Percentiles rank a stretch among this genome's conserved stretches.
These are phyloP conservation scores for Morpho helenor DNA, from an alignment of 2,888 invertebrate genomes.

Conservation along the genomic window DNA sequence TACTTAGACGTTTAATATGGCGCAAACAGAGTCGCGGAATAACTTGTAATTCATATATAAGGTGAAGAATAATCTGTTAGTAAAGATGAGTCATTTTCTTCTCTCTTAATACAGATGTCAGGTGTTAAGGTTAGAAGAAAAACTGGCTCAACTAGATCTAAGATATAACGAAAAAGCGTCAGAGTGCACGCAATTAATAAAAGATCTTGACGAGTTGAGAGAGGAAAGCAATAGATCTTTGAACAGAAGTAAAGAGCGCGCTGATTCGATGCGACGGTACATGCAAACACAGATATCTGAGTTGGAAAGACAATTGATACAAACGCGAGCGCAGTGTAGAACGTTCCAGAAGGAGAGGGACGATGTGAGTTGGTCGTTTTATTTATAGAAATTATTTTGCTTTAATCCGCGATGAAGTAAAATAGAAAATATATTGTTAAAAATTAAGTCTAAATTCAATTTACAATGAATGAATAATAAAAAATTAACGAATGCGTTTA, in stretches of 20 bases:
- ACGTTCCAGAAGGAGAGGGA: constrained; percentile 64
- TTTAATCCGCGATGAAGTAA: too few relatives aligned
- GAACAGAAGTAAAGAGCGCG: constrained; percentile 49
- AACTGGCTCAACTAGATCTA: constrained; percentile 45
- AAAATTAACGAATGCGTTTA: too few relatives aligned
- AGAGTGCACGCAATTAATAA: constrained; percentile 44
- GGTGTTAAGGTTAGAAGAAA: constrained; percentile 51
- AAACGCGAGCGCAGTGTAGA: constrained; percentile 58
- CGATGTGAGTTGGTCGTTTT: constrained; percentile 43
- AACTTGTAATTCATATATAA: too few relatives aligned
- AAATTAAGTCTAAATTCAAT: too few relatives aligned
- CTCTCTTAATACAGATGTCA: constrained; percentile 37
- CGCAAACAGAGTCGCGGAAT: too few relatives aligned
- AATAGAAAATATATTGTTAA: too few relatives aligned
- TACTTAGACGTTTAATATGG: too few relatives aligned
- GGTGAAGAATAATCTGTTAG: too few relatives aligned
- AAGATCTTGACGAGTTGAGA: constrained; percentile 52
- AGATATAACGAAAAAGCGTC: constrained; percentile 47
- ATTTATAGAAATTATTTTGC: too few relatives aligned
- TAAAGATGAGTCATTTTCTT: neutral
- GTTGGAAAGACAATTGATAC: constrained; percentile 58
- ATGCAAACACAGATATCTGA: constrained; percentile 61
- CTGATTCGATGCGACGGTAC: constrained; percentile 54
- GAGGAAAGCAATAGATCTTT: constrained; percentile 46
- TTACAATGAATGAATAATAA: too few relatives aligned